A percentile compares a stretch with the other conserved stretches of the same genome.
Conservation (phyloP, 2,113 vertebrate genomes). For the Choloepus hoffmanni region DNA sequence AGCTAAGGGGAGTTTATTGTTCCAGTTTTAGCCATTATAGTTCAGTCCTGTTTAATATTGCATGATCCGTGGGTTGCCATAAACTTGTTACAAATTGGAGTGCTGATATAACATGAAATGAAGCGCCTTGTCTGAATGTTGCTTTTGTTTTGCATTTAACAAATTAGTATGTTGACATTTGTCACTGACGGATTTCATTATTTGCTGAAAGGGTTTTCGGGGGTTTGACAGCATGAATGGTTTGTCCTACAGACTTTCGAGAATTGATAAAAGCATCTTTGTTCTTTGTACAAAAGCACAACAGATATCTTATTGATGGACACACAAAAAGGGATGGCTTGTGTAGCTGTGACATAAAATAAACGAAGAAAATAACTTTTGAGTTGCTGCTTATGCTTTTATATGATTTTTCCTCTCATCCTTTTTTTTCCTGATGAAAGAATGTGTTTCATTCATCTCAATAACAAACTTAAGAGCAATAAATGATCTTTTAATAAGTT, state of each 20-base stretch:
- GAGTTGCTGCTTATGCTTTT: constrained; percentile 75
- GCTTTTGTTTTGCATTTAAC: constrained; percentile 91
- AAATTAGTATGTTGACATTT: constrained; percentile 95
- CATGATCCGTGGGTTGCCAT: constrained; percentile 83
- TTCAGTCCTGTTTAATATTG: constrained; percentile 84
- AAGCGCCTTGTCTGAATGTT: constrained; percentile 91
- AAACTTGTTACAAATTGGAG: constrained; percentile 86
- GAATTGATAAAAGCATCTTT: constrained; percentile 94
- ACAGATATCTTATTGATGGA: constrained; percentile 92
- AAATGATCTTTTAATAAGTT: constrained; percentile 72
- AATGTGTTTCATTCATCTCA: constrained; percentile 66
- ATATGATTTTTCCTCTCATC: constrained; percentile 51
- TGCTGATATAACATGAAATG: constrained; percentile 88
- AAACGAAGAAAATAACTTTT: constrained; percentile 87
- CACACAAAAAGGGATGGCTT: constrained; percentile 82
- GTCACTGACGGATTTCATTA: constrained; percentile 94
- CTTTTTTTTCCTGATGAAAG: constrained; percentile 60
- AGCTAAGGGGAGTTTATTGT: constrained; percentile 78
- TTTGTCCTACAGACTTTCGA: constrained; percentile 88
- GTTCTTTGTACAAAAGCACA: constrained; percentile 92
- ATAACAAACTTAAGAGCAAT: constrained; percentile 54
- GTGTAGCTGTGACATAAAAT: constrained; percentile 84
- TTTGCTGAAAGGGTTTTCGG: constrained; percentile 90
- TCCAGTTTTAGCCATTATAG: constrained; percentile 79
- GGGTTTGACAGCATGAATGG: constrained; percentile 91